phyloP scores from a whole-genome alignment of 2,888 invertebrate genomes.

The Scaptomyza flava region DNA sequence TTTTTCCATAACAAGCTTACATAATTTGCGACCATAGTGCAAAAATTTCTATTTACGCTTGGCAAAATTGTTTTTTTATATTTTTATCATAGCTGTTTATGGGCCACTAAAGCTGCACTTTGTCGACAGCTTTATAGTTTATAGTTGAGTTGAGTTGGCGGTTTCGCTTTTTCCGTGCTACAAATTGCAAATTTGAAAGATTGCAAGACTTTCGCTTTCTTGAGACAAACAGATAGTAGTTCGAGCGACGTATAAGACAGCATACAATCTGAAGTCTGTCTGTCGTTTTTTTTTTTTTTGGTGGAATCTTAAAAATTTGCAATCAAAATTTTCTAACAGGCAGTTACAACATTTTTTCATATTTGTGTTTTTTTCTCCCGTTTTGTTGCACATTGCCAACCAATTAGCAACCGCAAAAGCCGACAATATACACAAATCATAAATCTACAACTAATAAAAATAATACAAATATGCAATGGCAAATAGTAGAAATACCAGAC shows the following conservation, averaged over 20 bases:
- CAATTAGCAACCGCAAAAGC: constrained; percentile 58
- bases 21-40: constrained; percentile 49
- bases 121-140: constrained; percentile 19
- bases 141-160: constrained; percentile 16
- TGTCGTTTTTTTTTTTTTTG: neutral
- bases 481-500: constrained; percentile 13
- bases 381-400: constrained; percentile 21
- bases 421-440: constrained; percentile 61
- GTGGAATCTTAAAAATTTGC: constrained; percentile 38
- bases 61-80: neutral
- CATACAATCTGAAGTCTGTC: constrained; percentile 2
- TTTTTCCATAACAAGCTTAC: constrained; percentile 43
- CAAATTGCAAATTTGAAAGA: constrained; percentile 55
- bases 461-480: constrained; percentile 53
- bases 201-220: constrained; percentile 68
- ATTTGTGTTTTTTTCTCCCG: neutral
- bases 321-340: constrained; percentile 30
- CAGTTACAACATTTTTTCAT: constrained; percentile 33
- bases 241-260: neutral
- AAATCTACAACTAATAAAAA: constrained; percentile 73
- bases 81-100: constrained; percentile 56
- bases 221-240: neutral
- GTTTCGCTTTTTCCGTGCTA: constrained; percentile 43
- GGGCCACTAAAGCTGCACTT: constrained; percentile 61
- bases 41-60: constrained; percentile 40